These are phyloP conservation scores for Drosophila hydei DNA, from an alignment of 1,140 invertebrate genomes.

Conservation along the genomic window DNA sequence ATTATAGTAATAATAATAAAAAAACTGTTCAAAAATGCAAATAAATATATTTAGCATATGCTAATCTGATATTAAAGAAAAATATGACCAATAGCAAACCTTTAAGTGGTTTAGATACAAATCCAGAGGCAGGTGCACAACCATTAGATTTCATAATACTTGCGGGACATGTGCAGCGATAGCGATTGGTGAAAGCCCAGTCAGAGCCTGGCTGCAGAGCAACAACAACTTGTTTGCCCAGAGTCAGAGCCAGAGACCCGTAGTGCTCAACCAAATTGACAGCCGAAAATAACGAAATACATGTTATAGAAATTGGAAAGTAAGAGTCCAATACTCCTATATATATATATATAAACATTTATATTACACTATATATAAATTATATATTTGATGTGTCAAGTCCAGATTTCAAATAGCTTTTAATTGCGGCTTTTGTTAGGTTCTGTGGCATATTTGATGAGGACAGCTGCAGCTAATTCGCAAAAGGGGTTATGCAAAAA, in stretches of 20 bases:
- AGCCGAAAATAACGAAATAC: constrained; percentile 22
- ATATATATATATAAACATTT: too few relatives aligned
- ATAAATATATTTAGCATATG: background rate
- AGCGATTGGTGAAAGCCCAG: constrained; percentile 36
- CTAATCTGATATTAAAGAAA: background rate
- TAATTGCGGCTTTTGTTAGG: constrained; percentile 34
- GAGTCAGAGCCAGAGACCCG: background rate
- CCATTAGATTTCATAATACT: constrained; percentile 32
- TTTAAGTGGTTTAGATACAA: background rate
- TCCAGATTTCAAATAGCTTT: background rate
- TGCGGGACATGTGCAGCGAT: constrained; percentile 16
- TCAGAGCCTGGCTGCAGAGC: background rate
- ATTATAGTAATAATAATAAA: too few relatives aligned
- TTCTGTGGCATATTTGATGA: constrained; percentile 44
- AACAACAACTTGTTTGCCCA: constrained; percentile 40
- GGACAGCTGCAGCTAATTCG: background rate
- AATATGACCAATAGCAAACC: background rate
- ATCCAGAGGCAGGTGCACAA: constrained; percentile 11
- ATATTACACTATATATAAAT: background rate
- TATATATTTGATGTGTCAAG: background rate
- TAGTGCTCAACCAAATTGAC: constrained; percentile 25
- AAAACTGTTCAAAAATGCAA: background rate
- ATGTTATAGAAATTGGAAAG: constrained; percentile 33
- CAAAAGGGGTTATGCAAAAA: constrained; percentile 67
- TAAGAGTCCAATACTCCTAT: background rate